Evolutionary conservation across 1,140 invertebrate species (phyloP).

Genomic region (Zaprionus camerounensis): DNA sequence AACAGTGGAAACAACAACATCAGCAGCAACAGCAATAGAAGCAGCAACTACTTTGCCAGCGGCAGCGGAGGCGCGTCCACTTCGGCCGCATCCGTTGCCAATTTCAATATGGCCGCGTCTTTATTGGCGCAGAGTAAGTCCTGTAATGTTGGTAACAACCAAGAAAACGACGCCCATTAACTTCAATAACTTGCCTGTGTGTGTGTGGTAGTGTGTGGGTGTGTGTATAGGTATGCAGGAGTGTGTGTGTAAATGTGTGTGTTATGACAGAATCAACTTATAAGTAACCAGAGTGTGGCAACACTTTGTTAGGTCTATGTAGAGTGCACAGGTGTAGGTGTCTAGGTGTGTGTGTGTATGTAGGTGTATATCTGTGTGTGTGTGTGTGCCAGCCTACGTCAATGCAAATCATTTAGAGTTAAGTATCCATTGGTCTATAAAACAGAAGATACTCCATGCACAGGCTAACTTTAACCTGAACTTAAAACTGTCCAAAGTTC

Average conservation of each 20-base stretch:
- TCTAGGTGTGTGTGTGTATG: neutral
- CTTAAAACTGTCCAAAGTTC: neutral
- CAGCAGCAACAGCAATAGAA: slow-evolving; percentile 31
- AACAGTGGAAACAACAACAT: slow-evolving; percentile 10
- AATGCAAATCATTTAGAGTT: too few species aligned
- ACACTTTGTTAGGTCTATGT: neutral
- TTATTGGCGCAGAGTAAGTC: slow-evolving; percentile 92
- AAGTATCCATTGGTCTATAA: neutral
- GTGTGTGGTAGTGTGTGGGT: neutral
- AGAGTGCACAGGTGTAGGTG: neutral
- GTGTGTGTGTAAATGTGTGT: neutral
- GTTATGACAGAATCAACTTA: neutral
- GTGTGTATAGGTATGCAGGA: neutral
- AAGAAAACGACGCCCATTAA: slow-evolving; percentile 46
- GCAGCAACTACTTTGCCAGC: slow-evolving; percentile 16
- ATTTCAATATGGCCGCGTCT: slow-evolving; percentile 86
- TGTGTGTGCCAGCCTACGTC: neutral
- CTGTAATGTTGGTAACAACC: slow-evolving; percentile 84
- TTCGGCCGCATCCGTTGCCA: slow-evolving; percentile 66
- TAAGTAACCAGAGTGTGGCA: neutral
- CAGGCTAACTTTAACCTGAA: neutral
- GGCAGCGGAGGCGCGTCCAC: slow-evolving; percentile 35
- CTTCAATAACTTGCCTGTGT: neutral
- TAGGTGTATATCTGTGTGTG: neutral
- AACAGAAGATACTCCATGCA: neutral